Evolutionary conservation across 1,140 invertebrate species (phyloP).

Genomic region (Aleiodes sp.): DNA sequence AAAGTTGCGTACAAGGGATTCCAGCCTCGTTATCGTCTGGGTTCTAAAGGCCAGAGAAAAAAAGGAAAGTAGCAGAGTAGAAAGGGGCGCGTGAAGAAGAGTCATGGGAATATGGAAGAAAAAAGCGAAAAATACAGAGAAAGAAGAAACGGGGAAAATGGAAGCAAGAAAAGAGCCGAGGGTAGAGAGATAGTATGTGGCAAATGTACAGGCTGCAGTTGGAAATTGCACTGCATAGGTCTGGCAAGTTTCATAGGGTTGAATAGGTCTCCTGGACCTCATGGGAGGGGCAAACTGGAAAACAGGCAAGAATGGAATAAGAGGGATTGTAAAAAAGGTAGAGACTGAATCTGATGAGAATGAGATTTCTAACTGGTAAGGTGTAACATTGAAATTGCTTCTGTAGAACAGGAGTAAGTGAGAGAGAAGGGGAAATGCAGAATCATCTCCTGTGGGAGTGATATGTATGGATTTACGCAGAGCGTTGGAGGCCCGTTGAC

Average conservation of each 20-base stretch:
- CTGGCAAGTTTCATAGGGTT: background rate
- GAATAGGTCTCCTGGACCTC: background rate
- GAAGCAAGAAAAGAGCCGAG: background rate
- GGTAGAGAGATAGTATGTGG: background rate
- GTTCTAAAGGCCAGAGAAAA: background rate
- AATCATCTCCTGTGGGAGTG: background rate
- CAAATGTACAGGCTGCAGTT: background rate
- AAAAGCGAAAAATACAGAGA: background rate
- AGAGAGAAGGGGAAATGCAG: background rate
- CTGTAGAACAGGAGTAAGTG: background rate
- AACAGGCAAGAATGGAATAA: no score
- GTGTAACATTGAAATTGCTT: slow-evolving; percentile 25
- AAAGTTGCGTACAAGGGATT: slow-evolving; percentile 23
- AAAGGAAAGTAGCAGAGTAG: no score
- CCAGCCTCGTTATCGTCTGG: slow-evolving; percentile 26
- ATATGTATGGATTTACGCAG: background rate
- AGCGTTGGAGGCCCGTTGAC: background rate
- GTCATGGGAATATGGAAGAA: background rate
- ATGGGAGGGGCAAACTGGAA: background rate
- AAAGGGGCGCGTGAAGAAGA: no score
- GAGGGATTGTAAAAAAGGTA: no score
- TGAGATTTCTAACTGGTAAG: background rate
- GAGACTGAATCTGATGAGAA: background rate
- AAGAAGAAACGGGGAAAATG: background rate
- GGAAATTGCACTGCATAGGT: background rate